Evolutionary conservation across 2,113 vertebrate genomes (phyloP).

Genomic region (Sorex fumeus): DNA sequence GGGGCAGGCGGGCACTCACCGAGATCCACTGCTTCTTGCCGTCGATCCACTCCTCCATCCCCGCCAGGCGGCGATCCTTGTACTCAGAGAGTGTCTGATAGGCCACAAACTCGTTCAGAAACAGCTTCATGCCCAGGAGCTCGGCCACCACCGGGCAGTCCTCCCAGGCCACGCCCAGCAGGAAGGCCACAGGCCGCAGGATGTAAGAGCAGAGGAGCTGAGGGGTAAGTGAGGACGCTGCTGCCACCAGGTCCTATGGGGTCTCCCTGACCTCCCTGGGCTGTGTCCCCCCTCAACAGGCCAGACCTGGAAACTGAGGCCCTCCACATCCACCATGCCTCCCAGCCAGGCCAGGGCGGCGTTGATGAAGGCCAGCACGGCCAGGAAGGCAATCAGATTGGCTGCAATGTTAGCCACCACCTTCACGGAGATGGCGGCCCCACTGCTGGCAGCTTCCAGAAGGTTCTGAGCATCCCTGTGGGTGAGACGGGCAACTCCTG

Average conservation of each 20-base stretch:
- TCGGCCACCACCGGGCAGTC: constrained; percentile 93
- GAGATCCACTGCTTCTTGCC: constrained; percentile 92
- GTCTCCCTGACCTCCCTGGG: too few relatives aligned
- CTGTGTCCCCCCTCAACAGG: too few relatives aligned
- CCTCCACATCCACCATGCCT: constrained; percentile 92
- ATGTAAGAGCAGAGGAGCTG: constrained; percentile 81
- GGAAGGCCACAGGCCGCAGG: constrained; percentile 88
- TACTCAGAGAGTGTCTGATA: constrained; percentile 92
- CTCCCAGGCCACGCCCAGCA: constrained; percentile 94
- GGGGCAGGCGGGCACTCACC: constrained; percentile 87
- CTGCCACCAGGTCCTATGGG: neutral
- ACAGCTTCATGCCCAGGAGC: constrained; percentile 95
- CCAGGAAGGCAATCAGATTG: constrained; percentile 96
- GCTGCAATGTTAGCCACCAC: constrained; percentile 94
- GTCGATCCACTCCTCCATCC: constrained; percentile 86
- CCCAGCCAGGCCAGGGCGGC: constrained; percentile 93
- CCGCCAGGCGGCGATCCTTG: constrained; percentile 90
- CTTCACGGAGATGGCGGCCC: constrained; percentile 92
- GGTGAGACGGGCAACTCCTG: neutral
- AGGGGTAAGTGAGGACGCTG: neutral
- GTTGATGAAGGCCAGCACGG: constrained; percentile 94
- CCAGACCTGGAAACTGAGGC: constrained; percentile 94
- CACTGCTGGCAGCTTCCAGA: constrained; percentile 94
- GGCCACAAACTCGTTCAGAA: constrained; percentile 97
- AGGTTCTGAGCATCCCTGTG: constrained; percentile 93